Conservation (phyloP, 2,113 vertebrate species). For the Pseudonaja textilis region DNA sequence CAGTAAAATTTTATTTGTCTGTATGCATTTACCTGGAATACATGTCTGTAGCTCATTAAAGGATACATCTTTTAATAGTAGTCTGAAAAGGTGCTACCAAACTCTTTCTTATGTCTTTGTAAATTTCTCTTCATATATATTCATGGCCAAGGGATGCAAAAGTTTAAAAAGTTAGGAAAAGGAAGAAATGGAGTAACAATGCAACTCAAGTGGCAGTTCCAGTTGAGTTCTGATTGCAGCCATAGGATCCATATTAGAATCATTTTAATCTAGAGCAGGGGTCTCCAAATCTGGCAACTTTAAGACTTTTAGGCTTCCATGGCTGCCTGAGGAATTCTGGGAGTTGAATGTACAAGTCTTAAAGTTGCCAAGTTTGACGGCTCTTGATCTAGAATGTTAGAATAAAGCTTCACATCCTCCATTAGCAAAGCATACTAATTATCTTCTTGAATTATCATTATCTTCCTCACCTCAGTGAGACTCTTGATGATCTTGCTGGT, state of each 20-base stretch:
- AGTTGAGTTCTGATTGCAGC: neutral
- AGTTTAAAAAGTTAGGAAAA: neutral
- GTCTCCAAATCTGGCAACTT: neutral
- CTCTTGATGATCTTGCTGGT: neutral
- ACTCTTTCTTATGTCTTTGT: neutral
- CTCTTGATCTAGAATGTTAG: neutral
- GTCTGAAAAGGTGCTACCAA: neutral
- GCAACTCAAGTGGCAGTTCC: neutral
- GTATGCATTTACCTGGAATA: conserved; percentile 4
- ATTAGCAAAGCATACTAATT: neutral
- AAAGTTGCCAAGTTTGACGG: neutral
- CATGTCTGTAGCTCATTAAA: neutral
- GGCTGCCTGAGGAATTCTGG: neutral
- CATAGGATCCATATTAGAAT: neutral
- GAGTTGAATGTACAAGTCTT: neutral
- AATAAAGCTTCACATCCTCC: neutral
- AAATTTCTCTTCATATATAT: neutral
- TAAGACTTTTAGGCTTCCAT: neutral
- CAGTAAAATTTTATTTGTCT: neutral
- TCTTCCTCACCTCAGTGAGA: neutral
- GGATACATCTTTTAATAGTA: neutral
- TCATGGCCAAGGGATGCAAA: neutral
- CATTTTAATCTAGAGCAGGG: neutral
- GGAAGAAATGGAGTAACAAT: neutral
- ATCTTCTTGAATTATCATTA: neutral